Evolutionary conservation across 2,888 invertebrate species (phyloP).

Genomic region (Hydraecia micacea): DNA sequence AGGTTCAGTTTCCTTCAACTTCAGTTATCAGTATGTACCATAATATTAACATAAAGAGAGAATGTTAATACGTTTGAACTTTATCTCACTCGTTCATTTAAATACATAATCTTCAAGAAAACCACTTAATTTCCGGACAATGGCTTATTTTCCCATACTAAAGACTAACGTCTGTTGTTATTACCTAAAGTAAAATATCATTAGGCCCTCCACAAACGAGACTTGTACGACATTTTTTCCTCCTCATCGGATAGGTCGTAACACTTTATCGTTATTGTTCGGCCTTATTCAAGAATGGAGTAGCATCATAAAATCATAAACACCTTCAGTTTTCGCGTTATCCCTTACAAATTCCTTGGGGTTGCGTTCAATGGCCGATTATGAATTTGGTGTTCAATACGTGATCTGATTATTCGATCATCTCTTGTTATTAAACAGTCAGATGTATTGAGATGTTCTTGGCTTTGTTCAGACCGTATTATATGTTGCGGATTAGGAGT

Average conservation of each 20-base stretch:
- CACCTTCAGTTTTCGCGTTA: slow-evolving; percentile 80
- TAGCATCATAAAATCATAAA: slow-evolving; percentile 86
- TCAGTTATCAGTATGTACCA: slow-evolving; percentile 8
- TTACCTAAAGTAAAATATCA: slow-evolving; percentile 77
- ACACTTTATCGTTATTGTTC: slow-evolving; percentile 86
- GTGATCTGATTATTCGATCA: slow-evolving; percentile 72
- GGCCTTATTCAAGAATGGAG: slow-evolving; percentile 82
- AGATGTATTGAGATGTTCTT: slow-evolving; percentile 51
- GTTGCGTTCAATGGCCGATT: slow-evolving; percentile 77
- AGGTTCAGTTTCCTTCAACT: not conserved
- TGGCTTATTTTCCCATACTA: slow-evolving; percentile 51
- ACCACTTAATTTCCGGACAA: slow-evolving; percentile 40
- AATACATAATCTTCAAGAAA: slow-evolving; percentile 17
- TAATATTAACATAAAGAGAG: slow-evolving; percentile 14
- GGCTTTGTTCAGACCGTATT: slow-evolving; percentile 29
- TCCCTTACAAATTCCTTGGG: slow-evolving; percentile 79
- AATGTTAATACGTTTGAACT: not conserved
- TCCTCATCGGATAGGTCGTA: slow-evolving; percentile 76
- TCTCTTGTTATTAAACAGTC: slow-evolving; percentile 68
- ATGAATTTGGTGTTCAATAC: slow-evolving; percentile 81
- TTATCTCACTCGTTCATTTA: slow-evolving; percentile 28
- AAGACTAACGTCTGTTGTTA: slow-evolving; percentile 69
- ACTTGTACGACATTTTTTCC: slow-evolving; percentile 79
- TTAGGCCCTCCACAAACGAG: slow-evolving; percentile 73
- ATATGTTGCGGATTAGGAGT: slow-evolving; percentile 2